Base-by-base conservation (phyloP, 2,797 vertebrate species). In the Falco novaeseelandiae region DNA sequence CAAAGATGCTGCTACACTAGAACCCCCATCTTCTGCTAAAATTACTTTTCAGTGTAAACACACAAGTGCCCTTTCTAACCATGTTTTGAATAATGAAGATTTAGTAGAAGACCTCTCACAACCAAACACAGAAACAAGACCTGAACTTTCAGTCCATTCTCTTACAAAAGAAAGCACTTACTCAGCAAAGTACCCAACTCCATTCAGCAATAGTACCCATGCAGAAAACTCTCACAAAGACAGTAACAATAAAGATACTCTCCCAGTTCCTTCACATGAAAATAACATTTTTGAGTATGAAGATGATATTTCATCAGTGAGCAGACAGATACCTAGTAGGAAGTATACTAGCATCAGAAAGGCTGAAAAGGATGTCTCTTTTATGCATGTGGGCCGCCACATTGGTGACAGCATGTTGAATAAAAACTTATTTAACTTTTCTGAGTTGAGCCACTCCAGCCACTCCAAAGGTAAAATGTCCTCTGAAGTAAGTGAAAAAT, bases 121-220 rank as follows among this genome's bases (percentile, higher is more conserved):
- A 71, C 98, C 99, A 93, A 99, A 98, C 97, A 96, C 98, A 95
- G 99, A 99, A 95, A 97, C 98, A 97, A 98, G 97, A 97, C 97
- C 99, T 97, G 99, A 99, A 96, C 98, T 98, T 95, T 98, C 98
- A 81, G 98, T 99, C 67, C 98, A 99, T 95, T 98, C 98, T 97
- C 98, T 99, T 89, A 98, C 98, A 97, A 99, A 99, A 97, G 99
- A 99, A 97, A 99, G 98, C 89, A 98, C 98, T 82, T 99, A 99
- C 91, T 98, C 98, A 83, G 94, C 99, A 71, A 99, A 99, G 93
- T 99, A 99, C 90, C 98, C 99, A 40, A 98, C 99, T 92, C 97
- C 98, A 65, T 98, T 99, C 96, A 99, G 98, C 94, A 98, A 98
- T 93, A 96, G 97, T 95, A 98, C 94, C 87, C 98, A 98, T 94